Percentiles rank a stretch among this genome's conserved stretches.
phyloP scores from a whole-genome alignment of 2,888 invertebrate genomes.

The Machimus rusticus region DNA sequence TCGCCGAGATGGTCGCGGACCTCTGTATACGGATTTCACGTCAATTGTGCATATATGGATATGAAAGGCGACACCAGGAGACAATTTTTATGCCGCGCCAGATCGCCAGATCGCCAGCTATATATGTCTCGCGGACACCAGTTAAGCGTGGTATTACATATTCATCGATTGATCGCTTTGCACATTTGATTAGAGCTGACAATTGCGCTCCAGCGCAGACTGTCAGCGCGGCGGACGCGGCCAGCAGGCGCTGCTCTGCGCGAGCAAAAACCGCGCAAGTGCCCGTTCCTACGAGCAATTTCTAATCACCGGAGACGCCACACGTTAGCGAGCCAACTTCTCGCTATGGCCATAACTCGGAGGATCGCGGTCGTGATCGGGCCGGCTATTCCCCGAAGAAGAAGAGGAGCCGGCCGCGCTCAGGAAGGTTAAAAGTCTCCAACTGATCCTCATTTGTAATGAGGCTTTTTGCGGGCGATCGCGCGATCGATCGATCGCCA shows the following conservation, averaged over 20 bases:
- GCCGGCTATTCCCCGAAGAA: not conserved
- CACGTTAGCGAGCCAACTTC: slow-evolving; percentile 44
- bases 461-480: slow-evolving; percentile 47
- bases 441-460: slow-evolving; percentile 51
- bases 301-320: slow-evolving; percentile 51
- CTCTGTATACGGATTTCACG: slow-evolving; percentile 45
- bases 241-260: slow-evolving; percentile 35
- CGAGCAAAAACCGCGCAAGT: slow-evolving; percentile 48
- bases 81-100: slow-evolving; percentile 25
- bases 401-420: not conserved
- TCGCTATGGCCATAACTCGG: slow-evolving; percentile 20
- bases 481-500: slow-evolving; percentile 11
- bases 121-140: slow-evolving; percentile 23
- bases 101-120: not conserved
- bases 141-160: slow-evolving; percentile 36
- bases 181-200: slow-evolving; percentile 44
- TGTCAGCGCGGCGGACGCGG: slow-evolving; percentile 40
- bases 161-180: slow-evolving; percentile 40
- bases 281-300: slow-evolving; percentile 44
- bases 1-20: slow-evolving; percentile 20
- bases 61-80: slow-evolving; percentile 51
- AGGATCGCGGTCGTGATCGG: not conserved
- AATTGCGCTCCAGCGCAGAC: slow-evolving; percentile 48
- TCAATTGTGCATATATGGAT: slow-evolving; percentile 51
- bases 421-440: slow-evolving; percentile 29